Base-by-base conservation (phyloP, 1,140 invertebrate genomes). In the Tribolium madens region DNA sequence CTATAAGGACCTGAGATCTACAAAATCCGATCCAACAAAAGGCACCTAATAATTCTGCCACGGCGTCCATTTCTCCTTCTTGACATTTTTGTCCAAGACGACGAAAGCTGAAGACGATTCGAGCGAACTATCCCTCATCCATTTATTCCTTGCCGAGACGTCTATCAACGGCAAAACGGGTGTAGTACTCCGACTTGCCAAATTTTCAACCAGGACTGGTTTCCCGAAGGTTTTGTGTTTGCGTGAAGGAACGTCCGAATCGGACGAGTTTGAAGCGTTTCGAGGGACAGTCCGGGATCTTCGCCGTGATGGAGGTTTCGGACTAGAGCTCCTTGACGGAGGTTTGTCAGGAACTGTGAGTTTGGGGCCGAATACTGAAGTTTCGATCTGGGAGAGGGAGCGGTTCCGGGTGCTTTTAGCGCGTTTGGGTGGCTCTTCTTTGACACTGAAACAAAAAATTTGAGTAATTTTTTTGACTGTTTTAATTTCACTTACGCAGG, bases 121-220 rank as follows among this genome's bases (percentile, higher is more conserved):
- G 4, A 36, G 15, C 12, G 71, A 73, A 57, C 48, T 53, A 31
- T 73, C 71, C 13, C 71, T 52, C 71, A 73, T 73, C 71, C 71
- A 73, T 52, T 73, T 73, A 36, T 31, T 53, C 18, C 17, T 52
- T 4, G 48, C 47, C 2, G 71, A 31, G 2, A 72, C 47, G 21
- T 72, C 46, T 12, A 72, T 52, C n/a, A 72, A 6, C 1, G 71
- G 71, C 10, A 73, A 26, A 7, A 52, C 47, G 0, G 46, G 47
- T 13, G 46, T 73, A 9, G 26, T n/a, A n/a, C 47, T 31, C 4
- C 52, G 17, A 14, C 9, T 13, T n/a, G 71, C 71, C 33, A 73
- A 14, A 42, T 73, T 73, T 26, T 73, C 71, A 6, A 73, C 71
- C 7, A 33, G 33, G 5, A 73, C 26, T 10, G 71, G 48, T 9